Evolutionary conservation across 2,797 vertebrate genomes (phyloP), one percentile per base, ranked within the genome.

Genomic region (Cephalopachus bancanus): DNA sequence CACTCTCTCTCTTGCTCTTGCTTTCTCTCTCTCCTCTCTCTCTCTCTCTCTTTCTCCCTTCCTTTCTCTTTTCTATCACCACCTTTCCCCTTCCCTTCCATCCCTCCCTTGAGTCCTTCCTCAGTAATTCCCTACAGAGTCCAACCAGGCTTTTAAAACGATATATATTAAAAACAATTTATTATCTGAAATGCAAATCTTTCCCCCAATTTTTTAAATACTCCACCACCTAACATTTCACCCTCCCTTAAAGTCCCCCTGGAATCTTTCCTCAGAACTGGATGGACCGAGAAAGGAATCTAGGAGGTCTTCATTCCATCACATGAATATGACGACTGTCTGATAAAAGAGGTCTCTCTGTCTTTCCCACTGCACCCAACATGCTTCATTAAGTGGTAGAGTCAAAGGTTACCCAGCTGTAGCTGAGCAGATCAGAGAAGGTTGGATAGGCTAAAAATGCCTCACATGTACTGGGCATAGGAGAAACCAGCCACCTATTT

Each of bases 1-100:
- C 0, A 26, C 3, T 0, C 0, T 0, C 9, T 24, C 60, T 71
- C 0, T 28, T 17, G 26, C 26, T 53, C 74, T 76, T 33, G 20
- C 19, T 44, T 44, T 44, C 44, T 44, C 44, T 44, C 44, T 8
- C 44, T 0, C 8, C 51, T 1, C 53, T n/a, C 2, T 0, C 0
- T 0, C 9, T 44, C 26, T 0, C n/a, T 55, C 0, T 10, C 10
- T 72, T 8, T 89, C 5, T 26, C 4, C 10, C 26, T 22, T 49
- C 7, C 3, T 57, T 8, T 19, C n/a, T 37, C 30, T 55, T 81
- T 59, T 55, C 59, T 67, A 2, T 7, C 37, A 51, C 86, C 60
- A 37, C 20, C 51, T 80, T 30, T 57, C 9, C 0, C 1, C 2
- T 53, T 64, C 51, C 59, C 0, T 62, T 7, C 2, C 33, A 60